Evolutionary conservation across 2,797 vertebrate species (phyloP).

Genomic region (Acanthurus tractus): DNA sequence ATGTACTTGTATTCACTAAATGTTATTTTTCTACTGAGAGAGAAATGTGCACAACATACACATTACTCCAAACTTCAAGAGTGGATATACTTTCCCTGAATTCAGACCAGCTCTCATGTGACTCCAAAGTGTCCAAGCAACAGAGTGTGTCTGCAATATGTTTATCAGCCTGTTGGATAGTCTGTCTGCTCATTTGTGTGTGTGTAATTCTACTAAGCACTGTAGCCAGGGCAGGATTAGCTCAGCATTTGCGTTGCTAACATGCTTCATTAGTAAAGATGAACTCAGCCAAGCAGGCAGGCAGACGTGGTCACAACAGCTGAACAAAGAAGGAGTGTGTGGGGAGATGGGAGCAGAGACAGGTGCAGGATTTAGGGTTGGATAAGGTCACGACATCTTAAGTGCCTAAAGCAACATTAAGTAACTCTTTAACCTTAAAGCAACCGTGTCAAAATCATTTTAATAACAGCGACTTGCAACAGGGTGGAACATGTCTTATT

Average conservation of each 20-base stretch:
- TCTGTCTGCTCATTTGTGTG: slow-evolving; percentile 40
- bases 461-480: no score
- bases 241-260: slow-evolving; percentile 58
- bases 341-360: slow-evolving; percentile 28
- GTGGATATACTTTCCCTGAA: neutral
- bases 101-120: slow-evolving; percentile 2
- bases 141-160: slow-evolving; percentile 7
- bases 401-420: neutral
- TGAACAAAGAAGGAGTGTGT: slow-evolving; percentile 41
- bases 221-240: slow-evolving; percentile 56
- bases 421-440: no score
- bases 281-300: slow-evolving; percentile 52
- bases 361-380: slow-evolving; percentile 39
- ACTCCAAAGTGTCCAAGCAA: slow-evolving; percentile 15
- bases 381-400: slow-evolving; percentile 20
- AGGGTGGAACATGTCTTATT: no score
- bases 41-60: neutral
- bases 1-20: neutral
- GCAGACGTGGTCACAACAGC: slow-evolving; percentile 56
- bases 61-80: neutral
- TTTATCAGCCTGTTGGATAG: slow-evolving; percentile 24
- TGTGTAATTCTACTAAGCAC: slow-evolving; percentile 39
- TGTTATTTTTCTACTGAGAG: neutral
- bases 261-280: slow-evolving; percentile 76
- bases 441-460: no score